Percentiles rank a stretch among this genome's conserved stretches.
Conservation (phyloP, 2,888 invertebrate genomes). For the Corythucha ciliata region DNA sequence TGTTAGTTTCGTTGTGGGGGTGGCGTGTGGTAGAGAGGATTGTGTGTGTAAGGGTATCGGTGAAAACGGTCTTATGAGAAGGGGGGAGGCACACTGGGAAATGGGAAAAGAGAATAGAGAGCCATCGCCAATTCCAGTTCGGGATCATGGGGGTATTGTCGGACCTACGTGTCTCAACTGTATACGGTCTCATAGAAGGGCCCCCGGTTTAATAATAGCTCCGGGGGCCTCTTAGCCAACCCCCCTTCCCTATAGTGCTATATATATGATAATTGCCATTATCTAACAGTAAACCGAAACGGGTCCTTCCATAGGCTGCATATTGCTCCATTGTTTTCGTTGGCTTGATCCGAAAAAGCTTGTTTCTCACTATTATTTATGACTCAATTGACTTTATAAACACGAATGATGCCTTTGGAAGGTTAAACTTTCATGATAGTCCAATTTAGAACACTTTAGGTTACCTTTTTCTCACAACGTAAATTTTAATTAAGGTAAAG, state of each 20-base stretch:
- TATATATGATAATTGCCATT: constrained; percentile 22
- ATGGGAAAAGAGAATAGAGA: not conserved
- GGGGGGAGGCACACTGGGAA: not conserved
- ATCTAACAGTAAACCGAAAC: too few species aligned
- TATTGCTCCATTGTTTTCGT: too few species aligned
- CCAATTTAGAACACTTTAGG: too few species aligned
- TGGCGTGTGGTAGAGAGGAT: not conserved
- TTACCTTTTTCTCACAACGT: too few species aligned
- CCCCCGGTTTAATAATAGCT: constrained; percentile 18
- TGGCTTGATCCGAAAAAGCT: too few species aligned
- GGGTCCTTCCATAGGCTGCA: too few species aligned
- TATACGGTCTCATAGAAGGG: constrained; percentile 25
- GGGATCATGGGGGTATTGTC: constrained; percentile 16
- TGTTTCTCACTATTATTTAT: too few species aligned
- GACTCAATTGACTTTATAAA: too few species aligned
- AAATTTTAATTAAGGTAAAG: too few species aligned
- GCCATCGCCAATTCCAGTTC: constrained; percentile 13
- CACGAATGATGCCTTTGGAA: too few species aligned
- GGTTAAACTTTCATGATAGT: too few species aligned
- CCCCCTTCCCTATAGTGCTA: constrained; percentile 4
- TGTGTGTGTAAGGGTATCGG: not conserved
- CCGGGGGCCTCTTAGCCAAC: not conserved
- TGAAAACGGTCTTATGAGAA: not conserved
- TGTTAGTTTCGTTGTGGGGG: not conserved
- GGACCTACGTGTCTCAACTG: constrained; percentile 24